Evolutionary conservation across 2,113 vertebrate genomes (phyloP).

Genomic region (Campylomormyrus numenius): DNA sequence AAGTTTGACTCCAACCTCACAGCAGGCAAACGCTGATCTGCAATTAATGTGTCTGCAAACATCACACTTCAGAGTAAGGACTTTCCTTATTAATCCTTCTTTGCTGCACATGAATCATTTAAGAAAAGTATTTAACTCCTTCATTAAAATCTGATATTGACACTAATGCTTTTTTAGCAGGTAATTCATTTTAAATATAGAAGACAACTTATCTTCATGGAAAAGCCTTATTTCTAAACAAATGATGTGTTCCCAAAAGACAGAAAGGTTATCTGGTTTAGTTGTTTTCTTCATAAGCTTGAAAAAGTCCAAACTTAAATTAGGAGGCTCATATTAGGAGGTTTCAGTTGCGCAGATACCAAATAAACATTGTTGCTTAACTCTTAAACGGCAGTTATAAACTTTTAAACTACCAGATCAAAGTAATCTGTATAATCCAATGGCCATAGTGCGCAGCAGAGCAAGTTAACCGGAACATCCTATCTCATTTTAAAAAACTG

Average conservation of each 20-base stretch:
- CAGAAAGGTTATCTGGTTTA: not conserved
- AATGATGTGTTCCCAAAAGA: not conserved
- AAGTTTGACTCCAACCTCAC: conserved; percentile 65
- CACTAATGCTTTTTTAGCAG: not conserved
- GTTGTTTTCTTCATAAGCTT: not conserved
- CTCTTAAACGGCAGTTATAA: not conserved
- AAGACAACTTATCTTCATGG: not conserved
- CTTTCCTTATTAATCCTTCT: not conserved
- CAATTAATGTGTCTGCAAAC: conserved; percentile 65
- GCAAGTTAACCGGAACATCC: not conserved
- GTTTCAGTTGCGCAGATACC: not conserved
- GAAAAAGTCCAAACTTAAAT: not conserved
- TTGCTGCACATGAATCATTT: not conserved
- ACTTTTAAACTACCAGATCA: not conserved
- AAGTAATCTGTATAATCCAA: not conserved
- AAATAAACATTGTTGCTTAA: not conserved
- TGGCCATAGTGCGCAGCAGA: not conserved
- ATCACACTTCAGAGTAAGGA: conserved; percentile 63
- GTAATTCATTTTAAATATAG: not conserved
- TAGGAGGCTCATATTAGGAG: not conserved
- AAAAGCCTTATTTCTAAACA: not conserved
- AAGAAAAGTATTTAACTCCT: not conserved
- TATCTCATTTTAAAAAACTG: not conserved
- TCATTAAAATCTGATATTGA: not conserved
- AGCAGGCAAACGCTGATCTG: conserved; percentile 67